A percentile compares a stretch with the other conserved stretches of the same genome.
These are phyloP conservation scores for Haliclystus octoradiatus DNA, from an alignment of 30 jellyfish, hydroid and myxozoan genomes.

Conservation along the genomic window DNA sequence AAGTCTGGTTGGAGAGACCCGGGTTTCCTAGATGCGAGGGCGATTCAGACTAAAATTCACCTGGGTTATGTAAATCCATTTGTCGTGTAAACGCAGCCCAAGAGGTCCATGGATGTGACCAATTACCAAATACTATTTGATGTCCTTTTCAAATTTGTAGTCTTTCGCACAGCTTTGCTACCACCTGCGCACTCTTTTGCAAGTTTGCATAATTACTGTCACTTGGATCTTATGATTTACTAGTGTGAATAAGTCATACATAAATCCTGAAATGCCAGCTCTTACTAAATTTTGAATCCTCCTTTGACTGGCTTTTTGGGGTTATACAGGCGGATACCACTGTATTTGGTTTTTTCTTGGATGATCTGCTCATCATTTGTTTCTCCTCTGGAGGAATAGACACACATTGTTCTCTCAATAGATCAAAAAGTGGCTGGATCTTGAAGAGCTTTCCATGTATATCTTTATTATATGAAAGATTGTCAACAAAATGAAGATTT, in stretches of 20 bases:
- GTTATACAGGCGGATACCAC: constrained; percentile 39
- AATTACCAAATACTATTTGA: constrained; percentile 46
- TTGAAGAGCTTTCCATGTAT: constrained; percentile 26
- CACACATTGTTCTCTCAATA: constrained; percentile 15
- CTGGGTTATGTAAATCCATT: too few species aligned
- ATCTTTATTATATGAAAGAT: constrained; percentile 8
- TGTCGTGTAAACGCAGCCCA: too few species aligned
- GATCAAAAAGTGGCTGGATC: constrained; percentile 28
- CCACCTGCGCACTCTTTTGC: constrained; percentile 41
- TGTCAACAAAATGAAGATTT: constrained; percentile 33
- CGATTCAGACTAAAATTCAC: too few species aligned
- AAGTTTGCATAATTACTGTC: too few species aligned
- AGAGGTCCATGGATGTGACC: constrained; percentile 42
- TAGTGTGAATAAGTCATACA: constrained; percentile 23
- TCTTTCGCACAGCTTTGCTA: constrained; percentile 45
- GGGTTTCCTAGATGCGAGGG: too few species aligned
- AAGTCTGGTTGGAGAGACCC: too few species aligned
- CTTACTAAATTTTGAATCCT: constrained; percentile 44
- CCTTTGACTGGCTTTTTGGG: constrained; percentile 45
- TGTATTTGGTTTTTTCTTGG: constrained; percentile 23
- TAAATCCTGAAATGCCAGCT: constrained; percentile 48
- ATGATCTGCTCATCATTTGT: constrained; percentile 53
- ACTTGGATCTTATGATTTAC: too few species aligned
- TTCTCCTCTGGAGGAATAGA: constrained; percentile 34
- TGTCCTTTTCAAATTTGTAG: constrained; percentile 22